These are phyloP conservation scores for Diceros bicornis DNA, from an alignment of 2,797 vertebrate genomes.

Conservation along the genomic window DNA sequence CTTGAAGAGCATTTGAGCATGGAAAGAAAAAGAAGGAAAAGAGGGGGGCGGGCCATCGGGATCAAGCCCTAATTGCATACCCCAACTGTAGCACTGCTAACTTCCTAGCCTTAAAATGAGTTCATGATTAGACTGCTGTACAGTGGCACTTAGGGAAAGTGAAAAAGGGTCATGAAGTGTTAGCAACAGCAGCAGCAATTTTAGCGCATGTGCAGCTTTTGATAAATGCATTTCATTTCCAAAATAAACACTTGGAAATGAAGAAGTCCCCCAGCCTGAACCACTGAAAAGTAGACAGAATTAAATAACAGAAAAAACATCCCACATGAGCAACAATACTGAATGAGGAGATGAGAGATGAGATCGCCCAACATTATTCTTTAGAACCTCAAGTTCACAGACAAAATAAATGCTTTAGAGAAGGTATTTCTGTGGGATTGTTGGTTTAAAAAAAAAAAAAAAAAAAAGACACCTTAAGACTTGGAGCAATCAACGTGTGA, in stretches of 20 bases:
- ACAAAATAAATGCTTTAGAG: slow-evolving; percentile 6
- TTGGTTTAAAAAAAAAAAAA: neutral
- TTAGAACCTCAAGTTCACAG: slow-evolving; percentile 64
- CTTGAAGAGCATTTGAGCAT: neutral
- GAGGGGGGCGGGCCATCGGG: fast-evolving
- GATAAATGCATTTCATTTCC: neutral
- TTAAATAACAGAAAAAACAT: slow-evolving; percentile 10
- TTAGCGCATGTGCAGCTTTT: neutral
- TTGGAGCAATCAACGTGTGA: slow-evolving; percentile 72
- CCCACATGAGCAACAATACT: neutral
- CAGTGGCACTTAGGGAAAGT: neutral
- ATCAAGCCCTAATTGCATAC: neutral
- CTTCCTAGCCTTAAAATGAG: neutral
- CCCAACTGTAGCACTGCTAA: neutral
- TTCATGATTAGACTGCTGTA: neutral
- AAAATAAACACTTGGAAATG: slow-evolving; percentile 57
- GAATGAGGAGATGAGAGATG: slow-evolving; percentile 7
- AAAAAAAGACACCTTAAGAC: slow-evolving; percentile 61
- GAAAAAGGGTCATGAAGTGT: neutral
- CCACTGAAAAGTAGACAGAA: neutral
- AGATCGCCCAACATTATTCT: neutral
- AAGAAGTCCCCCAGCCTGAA: neutral
- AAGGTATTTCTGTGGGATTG: slow-evolving; percentile 57
- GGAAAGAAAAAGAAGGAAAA: neutral
- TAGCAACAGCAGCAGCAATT: neutral